Evolutionary conservation across 2,113 vertebrate genomes (phyloP).

Genomic region (Rattus norvegicus): GRCr8 NC_086019.1:131977001-131977500

Average conservation of each 20-base stretch:
- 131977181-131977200: constrained; percentile 61
- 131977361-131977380: constrained; percentile 71
- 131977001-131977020: background rate
- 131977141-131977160: background rate
- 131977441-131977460: constrained; percentile 79
- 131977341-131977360: constrained; percentile 58
- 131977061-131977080: constrained; percentile 43
- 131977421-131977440: constrained; percentile 64
- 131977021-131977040: background rate
- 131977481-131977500: constrained; percentile 68
- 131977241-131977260: constrained; percentile 81
- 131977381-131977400: constrained; percentile 80
- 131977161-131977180: background rate
- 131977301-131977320: constrained; percentile 73
- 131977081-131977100: constrained; percentile 38
- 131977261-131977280: constrained; percentile 84
- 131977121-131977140: constrained; percentile 50
- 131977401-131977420: constrained; percentile 82
- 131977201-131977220: constrained; percentile 6
- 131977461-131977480: constrained; percentile 75
- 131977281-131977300: constrained; percentile 76
- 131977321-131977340: constrained; percentile 71
- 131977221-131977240: constrained; percentile 72
- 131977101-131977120: constrained; percentile 11
- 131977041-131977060: background rate